Percentiles rank a stretch among this genome's conserved stretches.
These are phyloP conservation scores for Ectemnius cavifrons DNA, from an alignment of 2,888 invertebrate genomes.

Conservation along the genomic window DNA sequence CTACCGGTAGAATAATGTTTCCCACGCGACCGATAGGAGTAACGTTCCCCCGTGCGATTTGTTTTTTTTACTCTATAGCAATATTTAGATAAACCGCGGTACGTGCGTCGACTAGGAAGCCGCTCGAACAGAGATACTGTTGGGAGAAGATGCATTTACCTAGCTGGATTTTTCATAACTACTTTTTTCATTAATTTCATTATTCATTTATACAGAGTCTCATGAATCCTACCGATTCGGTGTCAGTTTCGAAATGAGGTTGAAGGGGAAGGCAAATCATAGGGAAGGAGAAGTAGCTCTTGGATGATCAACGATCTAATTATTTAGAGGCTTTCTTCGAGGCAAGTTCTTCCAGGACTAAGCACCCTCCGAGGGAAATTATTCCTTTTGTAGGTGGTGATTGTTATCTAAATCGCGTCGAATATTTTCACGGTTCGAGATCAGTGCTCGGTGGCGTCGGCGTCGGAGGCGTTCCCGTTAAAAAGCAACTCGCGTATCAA, in stretches of 20 bases:
- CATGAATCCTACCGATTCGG: no score
- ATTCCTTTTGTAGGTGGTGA: constrained; percentile 46
- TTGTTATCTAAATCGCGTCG: constrained; percentile 63
- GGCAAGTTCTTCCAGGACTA: constrained; percentile 32
- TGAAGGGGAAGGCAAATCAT: no score
- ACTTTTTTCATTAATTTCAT: no score
- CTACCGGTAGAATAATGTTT: constrained; percentile 62
- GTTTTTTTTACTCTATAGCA: constrained; percentile 52
- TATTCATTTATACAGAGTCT: no score
- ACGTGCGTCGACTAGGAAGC: constrained; percentile 65
- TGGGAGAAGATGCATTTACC: constrained; percentile 42
- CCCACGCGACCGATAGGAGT: constrained; percentile 66
- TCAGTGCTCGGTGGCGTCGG: constrained; percentile 5
- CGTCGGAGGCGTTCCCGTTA: constrained; percentile 50
- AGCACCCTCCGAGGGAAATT: constrained; percentile 37
- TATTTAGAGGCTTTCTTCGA: constrained; percentile 63
- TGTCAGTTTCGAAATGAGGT: no score
- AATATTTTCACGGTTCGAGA: constrained; percentile 55
- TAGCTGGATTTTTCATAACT: no score
- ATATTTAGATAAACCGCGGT: constrained; percentile 68
- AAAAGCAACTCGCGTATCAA: constrained; percentile 69
- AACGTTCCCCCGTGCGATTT: constrained; percentile 44
- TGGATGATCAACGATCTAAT: constrained; percentile 61
- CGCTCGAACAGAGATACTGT: constrained; percentile 29
- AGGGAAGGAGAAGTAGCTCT: no score